Conservation (phyloP, 2,797 vertebrate genomes). For the Spinus pinus region DNA sequence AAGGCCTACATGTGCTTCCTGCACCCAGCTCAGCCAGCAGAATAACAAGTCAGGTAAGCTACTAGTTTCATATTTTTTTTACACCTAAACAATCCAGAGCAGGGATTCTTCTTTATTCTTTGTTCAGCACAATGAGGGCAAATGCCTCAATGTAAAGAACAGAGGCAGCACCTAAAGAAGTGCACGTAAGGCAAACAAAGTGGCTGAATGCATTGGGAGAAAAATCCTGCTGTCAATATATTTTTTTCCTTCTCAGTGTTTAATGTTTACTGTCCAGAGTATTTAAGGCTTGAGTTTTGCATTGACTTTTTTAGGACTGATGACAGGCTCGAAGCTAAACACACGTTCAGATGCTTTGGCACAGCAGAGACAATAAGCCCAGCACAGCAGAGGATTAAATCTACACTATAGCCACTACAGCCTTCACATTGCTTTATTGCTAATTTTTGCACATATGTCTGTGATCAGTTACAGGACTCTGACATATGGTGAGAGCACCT, state of each 20-base stretch:
- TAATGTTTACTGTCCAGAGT: not conserved
- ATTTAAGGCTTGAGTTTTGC: conserved; percentile 18
- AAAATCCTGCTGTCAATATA: not conserved
- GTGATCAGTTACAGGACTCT: conserved; percentile 22
- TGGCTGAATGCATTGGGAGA: not conserved
- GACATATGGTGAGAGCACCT: conserved; percentile 42
- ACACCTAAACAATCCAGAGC: not conserved
- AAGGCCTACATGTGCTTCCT: not conserved
- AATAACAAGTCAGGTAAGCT: not conserved
- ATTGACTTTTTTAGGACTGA: conserved; percentile 40
- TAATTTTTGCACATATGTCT: conserved; percentile 46
- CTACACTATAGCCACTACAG: not conserved
- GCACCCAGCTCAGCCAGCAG: not conserved
- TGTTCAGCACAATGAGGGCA: not conserved
- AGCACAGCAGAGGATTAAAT: conserved; percentile 34
- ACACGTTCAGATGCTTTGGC: not conserved
- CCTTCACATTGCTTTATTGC: not conserved
- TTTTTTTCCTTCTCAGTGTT: not conserved
- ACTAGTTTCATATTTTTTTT: not conserved
- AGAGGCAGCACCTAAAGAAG: not conserved
- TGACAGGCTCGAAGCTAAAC: conserved; percentile 30
- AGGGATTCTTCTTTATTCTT: not conserved
- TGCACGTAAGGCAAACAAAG: not conserved
- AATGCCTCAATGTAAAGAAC: not conserved
- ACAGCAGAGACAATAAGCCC: conserved; percentile 13